Evolutionary conservation across 2,888 invertebrate genomes (phyloP), one percentile per base, ranked within the genome.

Genomic region (Emmelina monodactyla): DNA sequence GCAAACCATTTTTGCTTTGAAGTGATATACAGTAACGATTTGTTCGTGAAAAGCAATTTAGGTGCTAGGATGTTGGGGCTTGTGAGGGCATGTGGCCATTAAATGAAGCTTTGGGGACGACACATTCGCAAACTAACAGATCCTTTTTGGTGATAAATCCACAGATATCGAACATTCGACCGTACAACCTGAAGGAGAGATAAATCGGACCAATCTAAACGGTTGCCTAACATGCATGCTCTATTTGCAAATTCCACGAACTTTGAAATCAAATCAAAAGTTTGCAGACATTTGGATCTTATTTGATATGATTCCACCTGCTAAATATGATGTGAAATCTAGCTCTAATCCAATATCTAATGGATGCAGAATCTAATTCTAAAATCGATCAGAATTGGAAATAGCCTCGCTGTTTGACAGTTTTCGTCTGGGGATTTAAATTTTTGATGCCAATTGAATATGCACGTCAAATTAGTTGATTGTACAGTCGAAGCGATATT

Each of bases 61-160:
- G 50, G 70, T 72, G 72, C 67, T 54, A 53, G 57, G 62, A 54
- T 62, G 52, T 60, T 50, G 50, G 9, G 58, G 62, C 61, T 53
- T 51, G 61, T 53, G 58, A 62, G 57, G 54, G 37, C 51, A 48
- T 49, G 48, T 67, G 66, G 64, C 61, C 62, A 60, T 68, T 66
- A 58, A 58, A 64, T 63, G 67, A 71, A 68, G 71, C 75, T 71
- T 65, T 52, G 55, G 62, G 70, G 69, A 75, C 76, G 68, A 58
- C 66, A 76, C 73, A 76, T 73, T 78, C 64, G 71, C 69, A 69
- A 67, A 59, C 75, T 75, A 76, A 70, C 58, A 63, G 58, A 69
- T 69, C 65, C 62, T 63, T n/a, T 64, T 62, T 55, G 46, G 71
- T 69, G 72, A 69, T 58, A 54, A 58, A 51, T 62, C 51, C 63